Conservation (phyloP, 92 coral and sea anemone genomes). For the Porites divaricata region DNA sequence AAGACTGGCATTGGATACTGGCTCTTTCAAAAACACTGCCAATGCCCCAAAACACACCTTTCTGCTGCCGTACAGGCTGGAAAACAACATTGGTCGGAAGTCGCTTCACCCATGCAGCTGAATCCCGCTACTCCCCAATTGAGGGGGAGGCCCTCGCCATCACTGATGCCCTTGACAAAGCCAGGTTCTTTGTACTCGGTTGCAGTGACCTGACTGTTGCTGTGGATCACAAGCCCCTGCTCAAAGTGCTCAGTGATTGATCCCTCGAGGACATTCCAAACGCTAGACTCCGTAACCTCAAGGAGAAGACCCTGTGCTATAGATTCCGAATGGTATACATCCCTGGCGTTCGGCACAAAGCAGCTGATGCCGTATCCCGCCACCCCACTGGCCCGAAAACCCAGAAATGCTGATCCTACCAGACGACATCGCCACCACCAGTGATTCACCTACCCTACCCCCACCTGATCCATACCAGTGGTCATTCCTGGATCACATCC, state of each 20-base stretch:
- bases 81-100: slow-evolving; percentile 72
- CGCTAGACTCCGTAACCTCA: slow-evolving; percentile 58
- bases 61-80: slow-evolving; percentile 75
- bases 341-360: slow-evolving; percentile 63
- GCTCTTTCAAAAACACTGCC: slow-evolving; percentile 71
- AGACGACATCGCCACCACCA: slow-evolving; percentile 48
- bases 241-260: slow-evolving; percentile 55
- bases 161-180: slow-evolving; percentile 66
- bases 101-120: slow-evolving; percentile 69
- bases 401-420: slow-evolving; percentile 46
- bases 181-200: slow-evolving; percentile 54
- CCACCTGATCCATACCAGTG: slow-evolving; percentile 2
- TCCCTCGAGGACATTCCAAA: slow-evolving; percentile 63
- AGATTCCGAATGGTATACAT: slow-evolving; percentile 48
- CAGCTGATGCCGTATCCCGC: slow-evolving; percentile 65
- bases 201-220: slow-evolving; percentile 59
- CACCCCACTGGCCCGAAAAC: slow-evolving; percentile 54
- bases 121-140: slow-evolving; percentile 62
- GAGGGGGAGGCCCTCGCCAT: slow-evolving; percentile 74
- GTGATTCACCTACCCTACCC: neutral
- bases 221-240: slow-evolving; percentile 66
- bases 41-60: slow-evolving; percentile 45
- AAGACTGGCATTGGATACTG: slow-evolving; percentile 57
- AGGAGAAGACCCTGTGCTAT: slow-evolving; percentile 60
- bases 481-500: slow-evolving; percentile 45